Percentiles rank a stretch among this genome's conserved stretches.
Evolutionary conservation across 2,888 invertebrate species (phyloP).

Genomic region (Polyommatus iphigenia): DNA sequence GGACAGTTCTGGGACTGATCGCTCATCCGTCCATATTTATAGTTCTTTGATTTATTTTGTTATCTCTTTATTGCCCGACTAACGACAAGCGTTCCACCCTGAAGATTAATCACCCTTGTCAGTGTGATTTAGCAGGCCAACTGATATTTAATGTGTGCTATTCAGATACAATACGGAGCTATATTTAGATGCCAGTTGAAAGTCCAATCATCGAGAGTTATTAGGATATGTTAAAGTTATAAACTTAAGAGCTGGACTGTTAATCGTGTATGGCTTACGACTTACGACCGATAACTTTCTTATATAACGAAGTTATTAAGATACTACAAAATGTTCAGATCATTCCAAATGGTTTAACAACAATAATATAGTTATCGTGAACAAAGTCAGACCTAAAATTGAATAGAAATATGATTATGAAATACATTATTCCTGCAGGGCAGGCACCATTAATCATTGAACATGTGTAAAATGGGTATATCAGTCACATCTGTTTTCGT

Average conservation of each 20-base stretch:
- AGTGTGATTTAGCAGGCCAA: conserved; percentile 78
- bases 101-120: conserved; percentile 78
- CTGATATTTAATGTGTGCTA: conserved; percentile 76
- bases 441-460: conserved; percentile 22
- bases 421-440: conserved; percentile 6
- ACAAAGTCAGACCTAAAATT: conserved; percentile 1
- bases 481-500: conserved; percentile 31
- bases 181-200: conserved; percentile 70
- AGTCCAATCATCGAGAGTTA: conserved; percentile 57
- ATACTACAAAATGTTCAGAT: not conserved
- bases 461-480: conserved; percentile 25
- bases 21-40: conserved; percentile 75
- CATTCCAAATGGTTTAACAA: not conserved
- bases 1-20: conserved; percentile 73
- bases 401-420: conserved; percentile 17
- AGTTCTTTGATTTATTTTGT: conserved; percentile 78
- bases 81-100: conserved; percentile 77
- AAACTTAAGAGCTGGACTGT: conserved; percentile 29
- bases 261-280: not conserved
- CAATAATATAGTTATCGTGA: not conserved
- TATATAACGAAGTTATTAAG: not conserved
- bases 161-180: conserved; percentile 71
- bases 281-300: not conserved
- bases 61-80: conserved; percentile 77
- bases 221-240: conserved; percentile 40